A percentile compares a stretch with the other conserved stretches of the same genome.
phyloP scores from a whole-genome alignment of 2,113 vertebrate genomes.

The Trogon surrucura region DNA sequence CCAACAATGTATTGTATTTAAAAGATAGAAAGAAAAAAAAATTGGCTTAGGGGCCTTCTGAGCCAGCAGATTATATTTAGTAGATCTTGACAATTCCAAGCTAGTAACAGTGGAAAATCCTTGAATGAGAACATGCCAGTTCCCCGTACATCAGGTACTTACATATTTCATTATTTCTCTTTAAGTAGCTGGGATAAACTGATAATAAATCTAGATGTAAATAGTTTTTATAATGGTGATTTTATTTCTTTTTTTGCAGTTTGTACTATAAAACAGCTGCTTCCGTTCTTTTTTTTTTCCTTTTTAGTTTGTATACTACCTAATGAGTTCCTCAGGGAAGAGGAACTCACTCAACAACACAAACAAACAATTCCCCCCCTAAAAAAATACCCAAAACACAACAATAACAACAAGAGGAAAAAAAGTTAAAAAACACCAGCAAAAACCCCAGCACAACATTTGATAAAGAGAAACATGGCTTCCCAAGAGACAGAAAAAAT shows the following conservation, averaged over 20 bases:
- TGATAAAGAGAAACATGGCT: not conserved
- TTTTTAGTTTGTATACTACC: not conserved
- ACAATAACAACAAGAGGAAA: too few species aligned
- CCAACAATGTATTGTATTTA: not conserved
- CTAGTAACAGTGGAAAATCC: not conserved
- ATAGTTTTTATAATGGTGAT: not conserved
- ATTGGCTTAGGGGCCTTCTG: not conserved
- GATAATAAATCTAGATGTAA: not conserved
- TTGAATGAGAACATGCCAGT: not conserved
- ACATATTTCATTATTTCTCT: not conserved
- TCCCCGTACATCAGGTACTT: not conserved
- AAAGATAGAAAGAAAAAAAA: not conserved
- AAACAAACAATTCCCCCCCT: too few species aligned
- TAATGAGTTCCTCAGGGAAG: not conserved
- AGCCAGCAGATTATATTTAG: not conserved
- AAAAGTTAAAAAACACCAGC: too few species aligned
- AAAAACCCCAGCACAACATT: fast-evolving
- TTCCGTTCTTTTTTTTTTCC: not conserved
- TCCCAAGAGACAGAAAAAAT: not conserved
- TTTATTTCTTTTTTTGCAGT: not conserved
- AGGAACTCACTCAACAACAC: not conserved
- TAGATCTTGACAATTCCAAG: not conserved
- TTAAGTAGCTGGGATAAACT: not conserved
- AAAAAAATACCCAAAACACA: not conserved
- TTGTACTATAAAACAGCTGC: not conserved